Conservation (phyloP, 2,113 vertebrate species). For the Apodemus speciosus region DNA sequence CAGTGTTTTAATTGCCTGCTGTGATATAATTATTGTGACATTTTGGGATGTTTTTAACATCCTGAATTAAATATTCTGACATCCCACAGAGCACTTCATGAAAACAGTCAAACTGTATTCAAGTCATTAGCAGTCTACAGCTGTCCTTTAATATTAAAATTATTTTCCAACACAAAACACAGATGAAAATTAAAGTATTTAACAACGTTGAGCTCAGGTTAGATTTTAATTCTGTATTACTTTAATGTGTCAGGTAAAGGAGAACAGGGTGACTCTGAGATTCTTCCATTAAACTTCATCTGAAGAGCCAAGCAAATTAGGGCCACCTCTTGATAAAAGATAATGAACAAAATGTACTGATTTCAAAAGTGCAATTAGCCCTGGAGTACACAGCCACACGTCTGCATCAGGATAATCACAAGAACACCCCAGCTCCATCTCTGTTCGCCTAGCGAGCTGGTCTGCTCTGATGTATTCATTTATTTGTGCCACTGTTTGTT, state of each 20-base stretch:
- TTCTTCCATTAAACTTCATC: conserved; percentile 62
- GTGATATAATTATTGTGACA: conserved; percentile 96
- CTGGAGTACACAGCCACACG: conserved; percentile 55
- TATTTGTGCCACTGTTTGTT: conserved; percentile 3
- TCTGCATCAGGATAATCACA: conserved; percentile 48
- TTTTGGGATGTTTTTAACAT: conserved; percentile 94
- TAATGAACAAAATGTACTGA: conserved; percentile 73
- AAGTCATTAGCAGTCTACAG: conserved; percentile 89
- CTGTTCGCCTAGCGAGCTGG: conserved; percentile 13
- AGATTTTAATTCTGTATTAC: conserved; percentile 76
- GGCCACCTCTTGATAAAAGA: conserved; percentile 66
- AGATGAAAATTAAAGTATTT: conserved; percentile 86
- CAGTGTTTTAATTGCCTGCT: conserved; percentile 94
- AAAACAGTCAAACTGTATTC: conserved; percentile 91
- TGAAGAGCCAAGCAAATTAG: conserved; percentile 67
- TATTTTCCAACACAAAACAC: conserved; percentile 85
- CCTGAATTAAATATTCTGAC: conserved; percentile 95
- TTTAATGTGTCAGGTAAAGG: conserved; percentile 72
- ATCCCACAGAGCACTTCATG: conserved; percentile 92
- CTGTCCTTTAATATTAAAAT: conserved; percentile 89
- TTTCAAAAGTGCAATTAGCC: conserved; percentile 72
- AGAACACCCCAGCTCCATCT: conserved; percentile 22
- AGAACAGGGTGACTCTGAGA: conserved; percentile 69
- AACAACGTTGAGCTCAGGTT: conserved; percentile 79
- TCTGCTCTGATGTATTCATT: neutral